Percentiles rank a stretch among this genome's conserved stretches.
These are phyloP conservation scores for Patella pellucida DNA, from an alignment of 2,888 invertebrate genomes.

Conservation along the genomic window DNA sequence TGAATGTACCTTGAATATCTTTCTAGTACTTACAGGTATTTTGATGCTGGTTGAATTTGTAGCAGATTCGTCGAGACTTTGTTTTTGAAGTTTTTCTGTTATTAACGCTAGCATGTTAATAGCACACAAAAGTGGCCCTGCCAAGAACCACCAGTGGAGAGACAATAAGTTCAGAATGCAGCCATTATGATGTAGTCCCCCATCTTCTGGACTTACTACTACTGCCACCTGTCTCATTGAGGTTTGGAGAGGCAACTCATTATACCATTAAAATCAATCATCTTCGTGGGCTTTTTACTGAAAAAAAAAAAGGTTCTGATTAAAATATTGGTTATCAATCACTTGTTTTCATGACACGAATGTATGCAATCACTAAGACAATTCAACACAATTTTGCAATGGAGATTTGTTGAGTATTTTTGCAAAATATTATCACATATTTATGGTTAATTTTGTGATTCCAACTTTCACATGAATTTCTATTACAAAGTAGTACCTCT, in stretches of 20 bases:
- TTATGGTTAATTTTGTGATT: too few relatives aligned
- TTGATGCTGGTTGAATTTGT: constrained; percentile 12
- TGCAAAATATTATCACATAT: too few relatives aligned
- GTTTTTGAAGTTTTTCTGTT: constrained; percentile 55
- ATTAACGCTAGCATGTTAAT: constrained; percentile 40
- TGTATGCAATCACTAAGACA: too few relatives aligned
- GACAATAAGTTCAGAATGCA: neutral
- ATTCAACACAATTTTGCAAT: too few relatives aligned
- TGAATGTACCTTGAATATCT: too few relatives aligned
- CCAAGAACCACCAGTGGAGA: constrained; percentile 3
- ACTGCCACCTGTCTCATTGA: constrained; percentile 13
- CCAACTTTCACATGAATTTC: too few relatives aligned
- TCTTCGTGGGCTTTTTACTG: too few relatives aligned
- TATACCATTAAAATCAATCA: neutral
- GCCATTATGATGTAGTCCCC: constrained; percentile 16
- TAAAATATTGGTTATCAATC: too few relatives aligned
- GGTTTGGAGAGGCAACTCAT: neutral
- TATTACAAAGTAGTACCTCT: too few relatives aligned
- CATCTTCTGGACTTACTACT: constrained; percentile 13
- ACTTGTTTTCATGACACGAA: too few relatives aligned
- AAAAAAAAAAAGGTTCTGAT: too few relatives aligned
- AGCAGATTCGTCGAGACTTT: constrained; percentile 48
- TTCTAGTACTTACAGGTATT: neutral
- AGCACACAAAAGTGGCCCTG: constrained; percentile 12
- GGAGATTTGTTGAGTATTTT: too few relatives aligned